A percentile compares a stretch with the other conserved stretches of the same genome.
These are phyloP conservation scores for Drosophila lacteicornis DNA, from an alignment of 1,140 invertebrate genomes.

Conservation along the genomic window DNA sequence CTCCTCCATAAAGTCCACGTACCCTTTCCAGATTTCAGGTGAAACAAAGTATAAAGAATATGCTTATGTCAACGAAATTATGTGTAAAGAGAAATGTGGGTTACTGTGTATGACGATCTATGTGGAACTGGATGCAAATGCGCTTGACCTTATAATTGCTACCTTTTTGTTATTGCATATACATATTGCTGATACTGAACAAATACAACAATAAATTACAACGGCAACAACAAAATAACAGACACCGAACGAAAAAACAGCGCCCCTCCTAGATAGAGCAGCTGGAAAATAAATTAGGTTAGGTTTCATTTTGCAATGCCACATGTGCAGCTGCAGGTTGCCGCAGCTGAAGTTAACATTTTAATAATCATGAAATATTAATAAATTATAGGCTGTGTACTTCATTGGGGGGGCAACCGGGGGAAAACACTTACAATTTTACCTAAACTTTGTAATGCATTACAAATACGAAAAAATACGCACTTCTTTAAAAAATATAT, in stretches of 20 bases:
- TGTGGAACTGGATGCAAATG: no score
- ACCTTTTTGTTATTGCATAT: no score
- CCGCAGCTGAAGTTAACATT: background rate
- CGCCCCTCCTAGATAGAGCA: background rate
- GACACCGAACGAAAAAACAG: background rate
- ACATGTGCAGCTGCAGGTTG: background rate
- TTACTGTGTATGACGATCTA: no score
- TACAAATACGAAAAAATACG: background rate
- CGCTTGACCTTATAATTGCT: no score
- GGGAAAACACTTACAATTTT: background rate
- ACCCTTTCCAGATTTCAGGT: no score
- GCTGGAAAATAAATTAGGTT: background rate
- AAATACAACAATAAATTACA: constrained; percentile 1
- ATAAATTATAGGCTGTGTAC: background rate
- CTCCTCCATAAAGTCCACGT: no score
- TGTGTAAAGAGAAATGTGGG: no score
- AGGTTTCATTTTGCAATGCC: background rate
- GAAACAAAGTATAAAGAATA: no score
- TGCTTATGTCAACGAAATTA: no score
- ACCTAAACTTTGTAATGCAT: background rate
- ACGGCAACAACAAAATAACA: background rate
- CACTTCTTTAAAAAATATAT: background rate
- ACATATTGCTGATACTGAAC: no score
- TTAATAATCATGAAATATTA: background rate
- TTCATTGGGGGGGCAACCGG: background rate